A percentile compares a stretch with the other conserved stretches of the same genome.
Evolutionary conservation across 2,888 invertebrate genomes (phyloP).

Genomic region (Isotomurus palustris): DNA sequence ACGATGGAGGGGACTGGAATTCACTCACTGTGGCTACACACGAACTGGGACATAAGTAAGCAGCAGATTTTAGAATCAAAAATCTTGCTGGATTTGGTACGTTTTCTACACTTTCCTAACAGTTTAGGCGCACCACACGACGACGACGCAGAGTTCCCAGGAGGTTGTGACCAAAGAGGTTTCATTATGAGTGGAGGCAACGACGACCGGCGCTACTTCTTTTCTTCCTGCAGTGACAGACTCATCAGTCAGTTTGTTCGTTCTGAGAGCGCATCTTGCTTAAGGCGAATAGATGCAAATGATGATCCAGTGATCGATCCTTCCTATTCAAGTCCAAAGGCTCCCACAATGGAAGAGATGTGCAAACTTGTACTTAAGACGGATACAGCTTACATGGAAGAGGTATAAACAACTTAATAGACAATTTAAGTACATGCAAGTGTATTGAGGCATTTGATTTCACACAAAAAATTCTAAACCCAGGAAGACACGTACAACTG

Average conservation of each 20-base stretch:
- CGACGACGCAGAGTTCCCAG: constrained; percentile 22
- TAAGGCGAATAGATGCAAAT: constrained; percentile 14
- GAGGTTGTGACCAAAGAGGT: constrained; percentile 19
- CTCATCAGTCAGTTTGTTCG: constrained; percentile 19
- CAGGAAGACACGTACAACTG: constrained; percentile 15
- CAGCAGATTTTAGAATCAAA: background rate
- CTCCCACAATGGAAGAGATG: constrained; percentile 24
- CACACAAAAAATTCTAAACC: background rate
- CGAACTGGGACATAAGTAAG: constrained; percentile 31
- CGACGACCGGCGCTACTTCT: constrained; percentile 26
- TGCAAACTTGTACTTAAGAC: constrained; percentile 15
- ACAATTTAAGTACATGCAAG: background rate
- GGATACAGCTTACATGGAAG: constrained; percentile 5
- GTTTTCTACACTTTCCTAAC: background rate
- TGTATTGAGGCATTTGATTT: background rate
- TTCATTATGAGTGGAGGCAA: constrained; percentile 32
- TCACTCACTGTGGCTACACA: constrained; percentile 29
- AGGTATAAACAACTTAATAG: constrained; percentile 3
- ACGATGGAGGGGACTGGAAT: constrained; percentile 29
- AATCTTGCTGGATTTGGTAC: background rate
- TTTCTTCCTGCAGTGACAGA: constrained; percentile 31
- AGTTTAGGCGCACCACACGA: constrained; percentile 36
- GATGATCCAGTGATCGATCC: constrained; percentile 5
- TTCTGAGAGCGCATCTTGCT: constrained; percentile 18
- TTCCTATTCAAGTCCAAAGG: constrained; percentile 5